Conservation (phyloP, 2,888 invertebrate genomes). For the Hirtodrosophila trivittata region DNA sequence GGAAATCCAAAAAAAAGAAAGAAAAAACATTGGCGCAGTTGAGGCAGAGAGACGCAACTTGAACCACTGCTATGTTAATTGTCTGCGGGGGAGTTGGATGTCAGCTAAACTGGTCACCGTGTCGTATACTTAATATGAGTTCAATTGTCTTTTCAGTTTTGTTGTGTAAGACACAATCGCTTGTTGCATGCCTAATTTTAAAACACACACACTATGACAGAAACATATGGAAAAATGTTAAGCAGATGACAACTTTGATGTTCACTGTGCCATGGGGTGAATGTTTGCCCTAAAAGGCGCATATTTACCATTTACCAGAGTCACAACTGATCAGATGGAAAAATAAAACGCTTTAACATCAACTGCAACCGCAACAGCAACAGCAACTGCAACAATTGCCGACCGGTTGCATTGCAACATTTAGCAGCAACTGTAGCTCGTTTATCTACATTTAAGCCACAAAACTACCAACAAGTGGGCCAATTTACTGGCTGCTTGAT, state of each 20-base stretch:
- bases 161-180: too few relatives aligned
- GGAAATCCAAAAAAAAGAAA: conserved; percentile 8
- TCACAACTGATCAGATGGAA: conserved; percentile 24
- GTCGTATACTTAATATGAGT: too few relatives aligned
- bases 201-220: too few relatives aligned
- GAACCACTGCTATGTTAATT: not conserved
- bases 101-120: not conserved
- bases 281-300: conserved; percentile 56
- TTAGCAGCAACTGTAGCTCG: conserved; percentile 35
- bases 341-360: too few relatives aligned
- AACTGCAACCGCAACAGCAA: conserved; percentile 28
- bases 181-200: too few relatives aligned
- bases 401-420: conserved; percentile 64
- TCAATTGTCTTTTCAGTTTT: too few relatives aligned
- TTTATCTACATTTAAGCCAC: not conserved
- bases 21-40: not conserved
- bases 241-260: conserved; percentile 22
- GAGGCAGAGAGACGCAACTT: not conserved
- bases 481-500: conserved; percentile 39
- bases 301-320: too few relatives aligned
- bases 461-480: conserved; percentile 46
- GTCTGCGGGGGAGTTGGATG: conserved; percentile 3
- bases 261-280: conserved; percentile 62
- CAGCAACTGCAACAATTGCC: conserved; percentile 35
- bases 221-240: too few relatives aligned